Conservation (phyloP, 2,797 vertebrate genomes). For the Leptodactylus fallax region DNA sequence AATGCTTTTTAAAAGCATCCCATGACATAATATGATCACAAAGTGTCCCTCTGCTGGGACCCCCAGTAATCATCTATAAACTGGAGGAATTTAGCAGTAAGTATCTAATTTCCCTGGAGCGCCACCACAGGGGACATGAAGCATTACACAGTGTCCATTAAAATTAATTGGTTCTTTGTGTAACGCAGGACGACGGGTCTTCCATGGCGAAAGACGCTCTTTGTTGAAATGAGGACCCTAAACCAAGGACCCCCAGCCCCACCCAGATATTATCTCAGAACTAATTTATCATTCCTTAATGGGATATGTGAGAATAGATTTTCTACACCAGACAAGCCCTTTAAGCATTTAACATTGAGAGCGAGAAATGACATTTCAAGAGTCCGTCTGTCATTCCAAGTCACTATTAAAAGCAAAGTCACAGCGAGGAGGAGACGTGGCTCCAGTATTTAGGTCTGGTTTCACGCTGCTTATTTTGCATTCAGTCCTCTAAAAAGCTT, state of each 20-base stretch:
- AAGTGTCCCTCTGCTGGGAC: too few relatives aligned
- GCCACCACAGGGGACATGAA: background rate
- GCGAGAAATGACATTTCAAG: background rate
- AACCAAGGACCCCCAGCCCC: too few relatives aligned
- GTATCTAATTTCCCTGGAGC: background rate
- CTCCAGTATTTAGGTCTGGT: conserved; percentile 73
- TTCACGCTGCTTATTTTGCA: conserved; percentile 77
- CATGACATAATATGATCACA: too few relatives aligned
- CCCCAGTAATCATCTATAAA: too few relatives aligned
- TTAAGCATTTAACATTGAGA: conserved; percentile 12
- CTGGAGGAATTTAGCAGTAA: too few relatives aligned
- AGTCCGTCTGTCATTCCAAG: conserved; percentile 13
- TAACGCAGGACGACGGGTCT: background rate
- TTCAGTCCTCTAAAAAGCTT: conserved; percentile 78
- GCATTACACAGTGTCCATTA: background rate
- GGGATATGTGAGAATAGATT: background rate
- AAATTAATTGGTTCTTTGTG: background rate
- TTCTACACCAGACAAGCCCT: background rate
- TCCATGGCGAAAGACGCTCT: background rate
- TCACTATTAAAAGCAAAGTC: conserved; percentile 33
- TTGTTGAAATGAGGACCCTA: background rate
- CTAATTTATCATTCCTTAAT: background rate
- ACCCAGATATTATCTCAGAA: too few relatives aligned
- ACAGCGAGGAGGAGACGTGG: conserved; percentile 63
- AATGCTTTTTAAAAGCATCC: too few relatives aligned